phyloP scores from a whole-genome alignment of 2,888 invertebrate species.

The Sisyra terminalis region DNA sequence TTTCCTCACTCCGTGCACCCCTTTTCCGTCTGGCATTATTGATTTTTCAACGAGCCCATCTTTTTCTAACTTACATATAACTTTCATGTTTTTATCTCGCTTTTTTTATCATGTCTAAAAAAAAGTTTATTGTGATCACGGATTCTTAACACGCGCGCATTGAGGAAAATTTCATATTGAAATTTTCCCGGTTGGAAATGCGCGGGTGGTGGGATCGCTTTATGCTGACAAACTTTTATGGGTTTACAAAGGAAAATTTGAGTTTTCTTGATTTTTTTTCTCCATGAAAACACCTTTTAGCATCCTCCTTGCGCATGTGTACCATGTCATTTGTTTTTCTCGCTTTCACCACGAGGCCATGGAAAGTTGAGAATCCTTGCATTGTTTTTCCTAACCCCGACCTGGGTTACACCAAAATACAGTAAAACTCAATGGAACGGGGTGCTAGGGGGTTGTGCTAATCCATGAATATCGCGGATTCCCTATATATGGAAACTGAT shows the following conservation, averaged over 20 bases:
- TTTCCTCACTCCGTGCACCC: constrained; percentile 8
- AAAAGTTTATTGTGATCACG: constrained; percentile 4
- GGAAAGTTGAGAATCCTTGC: neutral
- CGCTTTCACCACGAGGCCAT: neutral
- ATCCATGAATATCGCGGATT: neutral
- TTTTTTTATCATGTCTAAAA: constrained; percentile 6
- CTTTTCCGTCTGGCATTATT: constrained; percentile 9
- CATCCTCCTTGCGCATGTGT: too few relatives aligned
- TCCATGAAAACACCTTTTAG: too few relatives aligned
- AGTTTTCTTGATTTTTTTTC: too few relatives aligned
- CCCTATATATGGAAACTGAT: neutral
- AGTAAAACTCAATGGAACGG: constrained; percentile 3
- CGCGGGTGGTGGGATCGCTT: too few relatives aligned
- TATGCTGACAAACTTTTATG: too few relatives aligned
- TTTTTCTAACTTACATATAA: constrained; percentile 8
- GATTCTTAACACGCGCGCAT: constrained; percentile 4
- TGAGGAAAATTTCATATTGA: too few relatives aligned
- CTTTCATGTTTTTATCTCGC: constrained; percentile 3
- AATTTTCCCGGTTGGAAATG: too few relatives aligned
- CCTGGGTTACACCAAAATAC: constrained; percentile 9
- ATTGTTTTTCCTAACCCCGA: constrained; percentile 4
- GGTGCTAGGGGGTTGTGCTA: neutral
- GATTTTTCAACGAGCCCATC: constrained; percentile 7
- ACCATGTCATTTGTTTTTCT: neutral
- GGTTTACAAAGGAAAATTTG: too few relatives aligned